Percentiles rank a stretch among this genome's conserved stretches.
These are phyloP conservation scores for Paratilapia polleni DNA, from an alignment of 2,113 vertebrate genomes.

Conservation along the genomic window DNA sequence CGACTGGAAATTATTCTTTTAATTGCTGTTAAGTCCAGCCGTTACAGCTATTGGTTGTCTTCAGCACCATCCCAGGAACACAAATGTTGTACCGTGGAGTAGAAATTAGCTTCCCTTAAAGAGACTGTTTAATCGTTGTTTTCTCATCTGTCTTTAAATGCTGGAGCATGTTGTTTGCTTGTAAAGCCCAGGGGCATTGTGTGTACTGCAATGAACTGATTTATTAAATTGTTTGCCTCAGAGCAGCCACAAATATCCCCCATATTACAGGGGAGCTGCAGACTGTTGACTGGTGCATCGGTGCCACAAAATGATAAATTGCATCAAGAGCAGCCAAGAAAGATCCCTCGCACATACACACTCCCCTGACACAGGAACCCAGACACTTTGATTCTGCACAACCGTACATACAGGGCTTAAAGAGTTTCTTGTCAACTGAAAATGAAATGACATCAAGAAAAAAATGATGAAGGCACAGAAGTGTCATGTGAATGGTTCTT, in stretches of 20 bases:
- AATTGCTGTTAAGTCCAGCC: conserved; percentile 42
- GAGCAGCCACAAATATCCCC: conserved; percentile 66
- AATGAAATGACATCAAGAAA: not conserved
- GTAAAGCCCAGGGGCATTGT: conserved; percentile 51
- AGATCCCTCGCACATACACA: conserved; percentile 21
- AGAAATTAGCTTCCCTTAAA: conserved; percentile 30
- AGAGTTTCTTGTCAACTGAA: conserved; percentile 9
- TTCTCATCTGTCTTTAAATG: conserved; percentile 53
- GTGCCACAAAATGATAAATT: conserved; percentile 60
- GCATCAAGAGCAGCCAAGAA: conserved; percentile 47
- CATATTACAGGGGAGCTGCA: conserved; percentile 51
- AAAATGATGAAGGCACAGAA: not conserved
- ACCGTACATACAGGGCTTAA: not conserved
- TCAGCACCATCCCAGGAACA: conserved; percentile 19
- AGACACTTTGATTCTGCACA: not conserved
- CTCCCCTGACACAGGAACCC: conserved; percentile 6
- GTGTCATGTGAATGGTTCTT: not conserved
- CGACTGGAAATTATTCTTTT: conserved; percentile 34
- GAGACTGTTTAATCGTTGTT: conserved; percentile 50
- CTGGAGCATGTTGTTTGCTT: conserved; percentile 57
- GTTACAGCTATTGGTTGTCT: conserved; percentile 20
- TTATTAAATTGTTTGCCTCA: conserved; percentile 75
- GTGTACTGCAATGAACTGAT: conserved; percentile 66
- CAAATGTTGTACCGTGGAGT: conserved; percentile 14
- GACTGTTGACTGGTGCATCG: conserved; percentile 54